phyloP scores from a whole-genome alignment of 2,888 invertebrate species.

The Crossocerus cetratus region DNA sequence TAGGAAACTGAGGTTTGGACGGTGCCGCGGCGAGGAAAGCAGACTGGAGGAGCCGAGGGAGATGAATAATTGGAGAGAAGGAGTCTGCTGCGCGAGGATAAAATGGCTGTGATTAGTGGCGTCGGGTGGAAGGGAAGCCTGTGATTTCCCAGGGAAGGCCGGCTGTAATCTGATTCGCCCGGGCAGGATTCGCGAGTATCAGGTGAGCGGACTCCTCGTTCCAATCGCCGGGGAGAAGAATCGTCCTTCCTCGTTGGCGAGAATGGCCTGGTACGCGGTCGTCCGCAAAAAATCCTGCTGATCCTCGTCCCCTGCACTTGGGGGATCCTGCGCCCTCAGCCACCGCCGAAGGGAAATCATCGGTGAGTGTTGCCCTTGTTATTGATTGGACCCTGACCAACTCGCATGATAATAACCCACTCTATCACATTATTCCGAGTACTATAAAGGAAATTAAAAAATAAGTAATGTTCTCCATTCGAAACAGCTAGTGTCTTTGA shows the following conservation, averaged over 20 bases:
- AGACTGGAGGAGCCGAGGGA: neutral
- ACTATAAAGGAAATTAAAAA: too few relatives aligned
- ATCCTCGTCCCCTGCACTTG: slow-evolving; percentile 36
- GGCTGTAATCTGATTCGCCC: neutral
- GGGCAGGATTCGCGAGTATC: too few relatives aligned
- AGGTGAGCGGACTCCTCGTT: neutral
- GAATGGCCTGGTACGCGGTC: slow-evolving; percentile 58
- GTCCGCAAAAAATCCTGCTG: slow-evolving; percentile 64
- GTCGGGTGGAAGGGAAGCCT: slow-evolving; percentile 22
- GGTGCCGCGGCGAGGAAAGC: neutral
- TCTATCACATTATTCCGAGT: too few relatives aligned
- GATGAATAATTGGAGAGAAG: neutral
- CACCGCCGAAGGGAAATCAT: slow-evolving; percentile 44
- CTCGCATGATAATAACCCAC: too few relatives aligned
- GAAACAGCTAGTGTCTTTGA: too few relatives aligned
- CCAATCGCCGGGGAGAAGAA: neutral
- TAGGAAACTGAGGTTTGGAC: too few relatives aligned
- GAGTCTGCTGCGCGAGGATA: slow-evolving; percentile 37
- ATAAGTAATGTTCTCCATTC: too few relatives aligned
- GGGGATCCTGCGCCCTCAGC: slow-evolving; percentile 50
- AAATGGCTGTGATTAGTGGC: slow-evolving; percentile 69
- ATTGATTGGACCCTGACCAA: slow-evolving; percentile 43
- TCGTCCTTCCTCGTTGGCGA: slow-evolving; percentile 10
- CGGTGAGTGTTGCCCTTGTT: slow-evolving; percentile 56
- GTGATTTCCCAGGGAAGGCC: slow-evolving; percentile 29